phyloP scores from a whole-genome alignment of 1,140 invertebrate species.

The Drosophila navojoa region DNA sequence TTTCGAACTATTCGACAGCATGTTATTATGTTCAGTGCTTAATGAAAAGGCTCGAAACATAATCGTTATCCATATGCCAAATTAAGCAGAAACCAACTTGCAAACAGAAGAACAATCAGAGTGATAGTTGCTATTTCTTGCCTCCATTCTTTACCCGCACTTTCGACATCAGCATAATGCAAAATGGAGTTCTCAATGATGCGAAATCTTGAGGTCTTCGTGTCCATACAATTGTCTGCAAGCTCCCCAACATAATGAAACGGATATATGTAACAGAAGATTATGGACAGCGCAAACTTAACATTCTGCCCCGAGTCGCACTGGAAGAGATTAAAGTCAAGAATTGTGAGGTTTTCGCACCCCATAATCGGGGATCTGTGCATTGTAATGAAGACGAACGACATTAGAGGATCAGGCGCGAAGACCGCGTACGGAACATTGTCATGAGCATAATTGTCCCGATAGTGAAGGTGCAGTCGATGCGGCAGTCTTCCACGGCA shows the following conservation, averaged over 20 bases:
- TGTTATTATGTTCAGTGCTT: too few relatives aligned
- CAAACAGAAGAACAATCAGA: not conserved
- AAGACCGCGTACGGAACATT: constrained; percentile 8
- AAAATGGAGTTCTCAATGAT: constrained; percentile 12
- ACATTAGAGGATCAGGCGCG: not conserved
- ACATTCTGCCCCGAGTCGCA: not conserved
- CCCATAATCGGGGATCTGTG: constrained; percentile 3
- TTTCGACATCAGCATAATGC: constrained; percentile 4
- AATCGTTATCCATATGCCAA: not conserved
- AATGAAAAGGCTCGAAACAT: not conserved
- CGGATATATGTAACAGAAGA: constrained; percentile 17
- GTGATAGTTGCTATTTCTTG: not conserved
- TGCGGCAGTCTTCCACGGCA: not conserved
- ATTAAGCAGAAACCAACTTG: not conserved
- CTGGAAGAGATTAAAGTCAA: not conserved
- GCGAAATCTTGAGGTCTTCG: not conserved
- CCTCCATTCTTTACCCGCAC: not conserved
- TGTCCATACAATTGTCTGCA: not conserved
- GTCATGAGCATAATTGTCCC: not conserved
- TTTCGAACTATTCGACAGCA: not conserved
- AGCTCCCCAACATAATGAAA: constrained; percentile 13
- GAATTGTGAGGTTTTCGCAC: not conserved
- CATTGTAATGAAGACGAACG: constrained; percentile 22
- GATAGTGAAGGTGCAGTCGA: not conserved
- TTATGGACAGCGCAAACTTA: not conserved